Conservation (phyloP, 2,797 vertebrate genomes). For the Gallinago stenura region DNA sequence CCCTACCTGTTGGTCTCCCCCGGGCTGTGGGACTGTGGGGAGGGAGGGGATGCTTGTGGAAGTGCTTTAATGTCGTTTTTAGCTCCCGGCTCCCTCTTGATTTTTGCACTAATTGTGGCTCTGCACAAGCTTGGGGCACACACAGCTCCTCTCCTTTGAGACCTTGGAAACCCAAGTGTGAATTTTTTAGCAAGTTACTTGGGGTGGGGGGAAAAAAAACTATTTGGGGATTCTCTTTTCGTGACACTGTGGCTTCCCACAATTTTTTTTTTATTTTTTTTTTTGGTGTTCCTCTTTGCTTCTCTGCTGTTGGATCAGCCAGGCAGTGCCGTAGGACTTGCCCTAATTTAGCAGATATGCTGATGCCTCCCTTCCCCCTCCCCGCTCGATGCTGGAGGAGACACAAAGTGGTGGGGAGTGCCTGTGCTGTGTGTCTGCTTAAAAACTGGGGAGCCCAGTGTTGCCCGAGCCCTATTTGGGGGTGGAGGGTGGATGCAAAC, state of each 20-base stretch:
- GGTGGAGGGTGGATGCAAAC: neutral
- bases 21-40: neutral
- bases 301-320: neutral
- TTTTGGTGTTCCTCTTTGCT: neutral
- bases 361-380: conserved; percentile 9
- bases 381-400: neutral
- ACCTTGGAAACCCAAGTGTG: neutral
- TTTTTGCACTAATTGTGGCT: neutral
- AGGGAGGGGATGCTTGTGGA: neutral
- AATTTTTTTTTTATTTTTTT: neutral
- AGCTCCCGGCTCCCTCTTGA: neutral
- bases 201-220: neutral
- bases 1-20: conserved; percentile 23
- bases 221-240: neutral
- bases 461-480: neutral
- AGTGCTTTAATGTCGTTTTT: neutral
- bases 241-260: neutral
- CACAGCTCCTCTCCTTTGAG: neutral
- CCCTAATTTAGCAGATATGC: conserved; percentile 34
- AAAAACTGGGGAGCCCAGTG: no score
- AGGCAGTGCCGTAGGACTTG: neutral
- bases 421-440: neutral
- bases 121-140: neutral
- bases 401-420: neutral
- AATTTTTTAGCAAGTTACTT: neutral